Base-by-base conservation (phyloP, 1,140 invertebrate species). In the Coelopa frigida region DNA sequence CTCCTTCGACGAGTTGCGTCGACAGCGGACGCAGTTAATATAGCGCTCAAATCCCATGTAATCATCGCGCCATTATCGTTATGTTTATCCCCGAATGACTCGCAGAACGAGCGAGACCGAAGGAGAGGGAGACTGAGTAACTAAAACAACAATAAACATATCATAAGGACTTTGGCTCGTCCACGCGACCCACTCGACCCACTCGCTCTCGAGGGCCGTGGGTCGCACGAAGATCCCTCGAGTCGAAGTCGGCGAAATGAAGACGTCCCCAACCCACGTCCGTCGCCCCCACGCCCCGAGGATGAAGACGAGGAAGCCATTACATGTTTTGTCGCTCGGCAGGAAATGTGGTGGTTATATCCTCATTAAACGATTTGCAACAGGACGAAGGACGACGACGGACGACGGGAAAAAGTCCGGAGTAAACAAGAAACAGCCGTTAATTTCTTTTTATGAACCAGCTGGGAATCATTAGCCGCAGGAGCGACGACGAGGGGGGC, bases 401-500 rank as follows among this genome's bases (percentile, higher is more conserved):
- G 17, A 42, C 26, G 26, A 4, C 32, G 2, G 4, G 27, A 8
- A 29, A 14, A 27, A 3, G 18, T 11, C 18, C 11, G 36, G 33
- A 45, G 22, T 23, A 41, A 47, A 52, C 38, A 44, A 49, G 48
- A 29, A 46, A 55, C 51, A 55, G 57, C 50, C 61, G 64, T 68
- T 68, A 68, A 68, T 68, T 68, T 68, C 64, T 64, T 68, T 67
- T 65, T 68, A 68, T 68, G 65, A 68, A 68, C 64, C 64, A 59
- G 64, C 59, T 62, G 64, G 64, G 64, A 68, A 68, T 59, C 64
- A 62, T 68, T 68, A 56, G 42, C 38, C 11, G 22, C 32, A 15
- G 22, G 10, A 27, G 14, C 23, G 5, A 3, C 15, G 17, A 32
- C 41, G 18, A 43, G n/a, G 12, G 14, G 3, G 7, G 12, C 21